Evolutionary conservation across 2,113 vertebrate genomes (phyloP), one percentile per base, ranked within the genome.

Genomic region (Prinia subflava): DNA sequence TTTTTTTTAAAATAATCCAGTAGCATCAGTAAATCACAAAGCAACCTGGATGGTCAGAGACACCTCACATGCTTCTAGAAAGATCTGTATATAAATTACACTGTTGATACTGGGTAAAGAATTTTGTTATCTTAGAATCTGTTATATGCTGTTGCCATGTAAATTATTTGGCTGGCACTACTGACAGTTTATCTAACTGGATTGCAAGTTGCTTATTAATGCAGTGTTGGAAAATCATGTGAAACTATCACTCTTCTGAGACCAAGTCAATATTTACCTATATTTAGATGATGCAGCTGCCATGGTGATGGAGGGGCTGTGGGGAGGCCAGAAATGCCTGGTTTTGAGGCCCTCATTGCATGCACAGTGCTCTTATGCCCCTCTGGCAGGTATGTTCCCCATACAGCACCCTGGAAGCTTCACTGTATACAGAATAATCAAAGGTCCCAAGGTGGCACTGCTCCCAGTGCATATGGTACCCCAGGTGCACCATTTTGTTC

Each of bases 141-240:
- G 41, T 80, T 90, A 59, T 44, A 86, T 47, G 44, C 44, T 91
- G 74, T 90, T 96, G 59, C 90, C 64, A 67, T 83, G 82, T 77
- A 84, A 94, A 90, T 83, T 67, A 76, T 81, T 96, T 93, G 92
- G 71, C 93, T 77, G 60, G 60, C 59, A 56, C 33, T 89, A 39
- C 44, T 75, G 59, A 93, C 92, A 93, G 87, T 95, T 96, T 95
- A 28, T 77, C 83, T 94, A 52, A 88, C 92, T 96, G 76, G 25
- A 91, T 95, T 91, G 64, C 23, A 88, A 83, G 88, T 74, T 83
- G 79, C 31, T 94, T 96, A 89, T 94, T 93, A 92, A 94, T 94
- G 68, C 60, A 56, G 63, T 42, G 83, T 65, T 94, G 31, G 67
- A 89, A 89, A 96, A 95, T 49, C 59, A 75, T 62, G 49, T 77